phyloP scores from a whole-genome alignment of 2,888 invertebrate genomes.

The Drosophila subsilvestris region DNA sequence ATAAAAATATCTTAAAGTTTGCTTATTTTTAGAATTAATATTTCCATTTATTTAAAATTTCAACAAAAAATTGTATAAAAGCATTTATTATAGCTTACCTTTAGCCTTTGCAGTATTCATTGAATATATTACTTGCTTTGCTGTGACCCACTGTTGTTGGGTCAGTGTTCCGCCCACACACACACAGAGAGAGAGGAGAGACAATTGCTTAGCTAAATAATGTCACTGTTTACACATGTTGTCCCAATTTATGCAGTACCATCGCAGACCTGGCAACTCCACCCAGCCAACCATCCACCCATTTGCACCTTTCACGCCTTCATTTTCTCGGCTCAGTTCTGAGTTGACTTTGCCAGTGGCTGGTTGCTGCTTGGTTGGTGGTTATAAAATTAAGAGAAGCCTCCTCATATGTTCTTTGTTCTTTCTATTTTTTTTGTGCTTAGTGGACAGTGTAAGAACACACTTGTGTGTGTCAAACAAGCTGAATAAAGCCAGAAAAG shows the following conservation, averaged over 20 bases:
- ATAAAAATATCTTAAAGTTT: too few species aligned
- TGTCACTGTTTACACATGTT: constrained; percentile 66
- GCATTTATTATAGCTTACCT: too few species aligned
- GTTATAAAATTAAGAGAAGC: not conserved
- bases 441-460: not conserved
- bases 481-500: too few species aligned
- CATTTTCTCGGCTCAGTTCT: constrained; percentile 19
- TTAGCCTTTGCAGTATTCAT: not conserved
- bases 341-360: constrained; percentile 26
- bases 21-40: too few species aligned
- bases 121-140: too few species aligned
- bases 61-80: too few species aligned
- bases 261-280: constrained; percentile 11
- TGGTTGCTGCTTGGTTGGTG: constrained; percentile 30
- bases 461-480: too few species aligned
- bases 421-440: not conserved
- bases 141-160: constrained; percentile 25
- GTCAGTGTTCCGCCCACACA: constrained; percentile 10
- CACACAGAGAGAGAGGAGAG: constrained; percentile 9
- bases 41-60: too few species aligned
- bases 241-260: constrained; percentile 49
- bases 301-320: not conserved
- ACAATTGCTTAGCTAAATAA: constrained; percentile 64
- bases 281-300: not conserved
- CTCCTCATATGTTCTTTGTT: not conserved